Conservation (phyloP, 1,140 invertebrate genomes). For the Cydia splendana region DNA sequence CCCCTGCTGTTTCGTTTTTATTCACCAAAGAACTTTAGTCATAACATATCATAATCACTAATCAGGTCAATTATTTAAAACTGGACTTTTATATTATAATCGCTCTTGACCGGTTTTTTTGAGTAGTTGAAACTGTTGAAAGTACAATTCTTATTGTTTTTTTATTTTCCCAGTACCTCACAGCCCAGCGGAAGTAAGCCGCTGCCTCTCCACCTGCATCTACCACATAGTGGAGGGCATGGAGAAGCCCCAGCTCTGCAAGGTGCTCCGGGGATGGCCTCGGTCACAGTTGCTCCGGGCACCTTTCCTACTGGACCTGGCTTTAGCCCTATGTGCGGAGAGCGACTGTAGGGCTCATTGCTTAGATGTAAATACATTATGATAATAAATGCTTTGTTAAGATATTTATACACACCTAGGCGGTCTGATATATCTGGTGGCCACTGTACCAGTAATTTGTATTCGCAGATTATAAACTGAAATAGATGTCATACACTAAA, state of each 20-base stretch:
- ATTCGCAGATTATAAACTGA: too few relatives aligned
- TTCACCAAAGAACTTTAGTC: too few relatives aligned
- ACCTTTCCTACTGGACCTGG: slow-evolving; percentile 61
- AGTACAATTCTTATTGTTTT: too few relatives aligned
- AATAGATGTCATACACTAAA: too few relatives aligned
- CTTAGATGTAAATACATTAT: slow-evolving; percentile 56
- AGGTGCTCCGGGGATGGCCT: slow-evolving; percentile 60
- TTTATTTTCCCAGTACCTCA: slow-evolving; percentile 47
- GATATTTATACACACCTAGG: background rate
- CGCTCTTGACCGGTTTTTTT: too few relatives aligned
- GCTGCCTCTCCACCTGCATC: slow-evolving; percentile 62
- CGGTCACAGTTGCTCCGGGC: slow-evolving; percentile 54
- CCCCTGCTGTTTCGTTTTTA: too few relatives aligned
- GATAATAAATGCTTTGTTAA: background rate
- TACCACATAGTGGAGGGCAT: slow-evolving; percentile 61
- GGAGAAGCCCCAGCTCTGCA: slow-evolving; percentile 52
- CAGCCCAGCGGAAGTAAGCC: slow-evolving; percentile 56
- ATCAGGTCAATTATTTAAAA: too few relatives aligned
- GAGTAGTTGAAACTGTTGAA: too few relatives aligned
- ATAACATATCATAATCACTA: too few relatives aligned
- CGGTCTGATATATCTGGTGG: too few relatives aligned
- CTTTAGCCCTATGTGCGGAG: slow-evolving; percentile 60
- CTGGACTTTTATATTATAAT: too few relatives aligned
- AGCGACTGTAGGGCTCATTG: slow-evolving; percentile 60
- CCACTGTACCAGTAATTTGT: too few relatives aligned